These are phyloP conservation scores for Porites divaricata DNA, from an alignment of 92 coral and sea anemone species.

Conservation along the genomic window DNA sequence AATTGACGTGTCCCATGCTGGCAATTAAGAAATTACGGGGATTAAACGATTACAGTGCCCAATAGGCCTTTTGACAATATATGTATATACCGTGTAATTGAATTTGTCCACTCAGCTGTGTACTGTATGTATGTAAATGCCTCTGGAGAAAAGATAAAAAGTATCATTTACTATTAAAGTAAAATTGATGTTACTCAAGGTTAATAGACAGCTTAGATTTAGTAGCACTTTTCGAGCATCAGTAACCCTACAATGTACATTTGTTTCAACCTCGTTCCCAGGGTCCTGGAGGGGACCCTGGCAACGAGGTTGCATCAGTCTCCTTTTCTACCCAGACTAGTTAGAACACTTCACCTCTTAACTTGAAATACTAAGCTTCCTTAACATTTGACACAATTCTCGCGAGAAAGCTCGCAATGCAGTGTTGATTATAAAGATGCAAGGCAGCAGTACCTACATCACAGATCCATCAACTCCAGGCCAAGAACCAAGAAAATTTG, in stretches of 20 bases:
- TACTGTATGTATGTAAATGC: too few relatives aligned
- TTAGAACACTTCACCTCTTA: neutral
- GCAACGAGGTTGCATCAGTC: too few relatives aligned
- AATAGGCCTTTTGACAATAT: neutral
- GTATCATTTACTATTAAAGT: too few relatives aligned
- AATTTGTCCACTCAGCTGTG: too few relatives aligned
- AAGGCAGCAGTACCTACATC: constrained; percentile 82
- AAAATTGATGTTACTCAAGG: too few relatives aligned
- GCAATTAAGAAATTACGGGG: neutral
- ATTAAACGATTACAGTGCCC: neutral
- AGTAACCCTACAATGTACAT: too few relatives aligned
- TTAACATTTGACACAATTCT: constrained; percentile 78
- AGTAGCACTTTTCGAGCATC: too few relatives aligned
- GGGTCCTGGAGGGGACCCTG: too few relatives aligned
- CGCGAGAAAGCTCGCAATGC: constrained; percentile 95
- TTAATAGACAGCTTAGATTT: too few relatives aligned
- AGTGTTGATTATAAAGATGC: constrained; percentile 79
- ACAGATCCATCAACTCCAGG: constrained; percentile 75
- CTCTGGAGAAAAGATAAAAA: too few relatives aligned
- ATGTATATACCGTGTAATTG: too few relatives aligned
- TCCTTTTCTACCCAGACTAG: neutral
- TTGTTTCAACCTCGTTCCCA: too few relatives aligned
- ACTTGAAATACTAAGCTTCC: neutral
- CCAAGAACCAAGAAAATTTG: constrained; percentile 83
- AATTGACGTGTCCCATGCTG: neutral